A percentile compares a stretch with the other conserved stretches of the same genome.
Evolutionary conservation across 30 jellyfish, hydroid and myxozoan genomes (phyloP).

Genomic region (Rhopilema esculentum): DNA sequence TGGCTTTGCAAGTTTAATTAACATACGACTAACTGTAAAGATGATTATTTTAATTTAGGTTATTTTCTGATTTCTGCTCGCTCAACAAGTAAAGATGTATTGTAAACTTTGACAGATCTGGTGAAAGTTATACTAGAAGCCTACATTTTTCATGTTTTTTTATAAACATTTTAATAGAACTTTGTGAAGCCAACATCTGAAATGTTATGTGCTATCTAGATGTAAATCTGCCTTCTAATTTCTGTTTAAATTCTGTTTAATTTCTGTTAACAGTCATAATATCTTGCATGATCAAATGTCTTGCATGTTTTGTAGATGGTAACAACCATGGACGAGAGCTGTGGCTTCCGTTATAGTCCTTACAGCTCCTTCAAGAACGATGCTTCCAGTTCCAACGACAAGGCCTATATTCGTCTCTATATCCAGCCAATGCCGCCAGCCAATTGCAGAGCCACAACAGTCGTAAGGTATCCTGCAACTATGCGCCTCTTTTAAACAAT

Average conservation of each 20-base stretch:
- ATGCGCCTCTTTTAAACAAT: not conserved
- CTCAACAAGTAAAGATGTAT: too few relatives aligned
- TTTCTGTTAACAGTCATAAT: not conserved
- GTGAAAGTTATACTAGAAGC: too few relatives aligned
- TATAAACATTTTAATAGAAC: too few relatives aligned
- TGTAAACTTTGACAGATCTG: too few relatives aligned
- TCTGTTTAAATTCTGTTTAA: not conserved
- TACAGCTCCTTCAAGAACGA: constrained; percentile 44
- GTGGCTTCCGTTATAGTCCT: constrained; percentile 53
- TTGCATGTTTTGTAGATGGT: constrained; percentile 29
- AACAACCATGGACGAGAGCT: constrained; percentile 68
- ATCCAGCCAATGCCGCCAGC: constrained; percentile 74
- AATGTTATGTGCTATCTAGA: too few relatives aligned
- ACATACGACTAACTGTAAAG: too few relatives aligned
- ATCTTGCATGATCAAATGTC: not conserved
- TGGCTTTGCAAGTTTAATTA: not conserved
- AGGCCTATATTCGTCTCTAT: constrained; percentile 54
- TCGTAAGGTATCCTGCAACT: constrained; percentile 16
- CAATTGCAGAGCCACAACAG: constrained; percentile 44
- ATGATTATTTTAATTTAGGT: too few relatives aligned
- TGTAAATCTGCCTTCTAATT: too few relatives aligned
- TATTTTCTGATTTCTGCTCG: too few relatives aligned
- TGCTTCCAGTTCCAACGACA: constrained; percentile 42
- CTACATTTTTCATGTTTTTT: too few relatives aligned
- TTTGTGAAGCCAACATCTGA: too few relatives aligned